Evolutionary conservation across 2,797 vertebrate species (phyloP), one percentile per base, ranked within the genome.

Genomic region (Valencia hispanica): DNA sequence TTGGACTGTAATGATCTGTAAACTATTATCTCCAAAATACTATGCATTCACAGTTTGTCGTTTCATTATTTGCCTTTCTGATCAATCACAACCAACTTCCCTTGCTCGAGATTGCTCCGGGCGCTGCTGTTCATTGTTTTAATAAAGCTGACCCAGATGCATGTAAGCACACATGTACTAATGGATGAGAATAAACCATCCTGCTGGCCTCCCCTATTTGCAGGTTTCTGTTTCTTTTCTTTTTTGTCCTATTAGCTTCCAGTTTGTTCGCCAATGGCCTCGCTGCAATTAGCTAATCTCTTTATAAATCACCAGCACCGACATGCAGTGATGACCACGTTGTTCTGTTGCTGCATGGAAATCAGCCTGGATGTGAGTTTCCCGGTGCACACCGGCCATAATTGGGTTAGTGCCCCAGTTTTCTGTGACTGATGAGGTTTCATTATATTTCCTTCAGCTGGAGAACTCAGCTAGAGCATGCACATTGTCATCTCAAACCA

Each of bases 321-420:
- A n/a, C 34, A 43, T 22, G 61, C 69, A 55, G 10, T 65, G 70
- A 66, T 57, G 72, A 65, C 69, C 75, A 77, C 73, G 75, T 61
- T 61, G 78, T 36, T 41, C 73, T 77, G 68, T 84, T 41, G 75
- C 72, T 84, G 78, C 75, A 70, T 65, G 81, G 68, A 75, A 68
- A 25, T 72, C 69, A 48, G 75, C 34, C 61, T 74, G 82, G 74
- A 65, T 70, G 61, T 72, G 30, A 83, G 77, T 66, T 72, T 78
- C 72, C 73, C 25, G 8, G 70, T 61, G 81, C 34, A 65, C 39
- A 61, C 22, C 30, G 65, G 39, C 47, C 70, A 74, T 91, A 88
- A 91, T 77, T 91, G 81, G 88, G 87, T 91, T 89, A 91, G 70
- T 88, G 87, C 85, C 84, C 91, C 82, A 86, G 48, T 93, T 93